Percentiles rank a stretch among this genome's conserved stretches.
Evolutionary conservation across 2,888 invertebrate species (phyloP).

Genomic region (Melipona beecheii): DNA sequence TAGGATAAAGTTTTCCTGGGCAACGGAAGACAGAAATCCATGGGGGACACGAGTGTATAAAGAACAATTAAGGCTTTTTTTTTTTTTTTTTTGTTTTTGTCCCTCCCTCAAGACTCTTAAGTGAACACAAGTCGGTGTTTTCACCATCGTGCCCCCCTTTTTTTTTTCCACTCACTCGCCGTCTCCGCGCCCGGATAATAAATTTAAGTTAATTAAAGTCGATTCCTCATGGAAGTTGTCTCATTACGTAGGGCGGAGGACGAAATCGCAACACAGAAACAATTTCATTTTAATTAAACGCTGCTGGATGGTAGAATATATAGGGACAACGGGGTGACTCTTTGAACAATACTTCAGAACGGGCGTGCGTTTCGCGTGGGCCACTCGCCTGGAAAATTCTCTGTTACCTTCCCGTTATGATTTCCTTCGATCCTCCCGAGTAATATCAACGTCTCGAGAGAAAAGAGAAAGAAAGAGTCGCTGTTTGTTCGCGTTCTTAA

Average conservation of each 20-base stretch:
- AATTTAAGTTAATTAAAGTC: conserved; percentile 69
- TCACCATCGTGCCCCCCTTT: not conserved
- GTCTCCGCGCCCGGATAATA: conserved; percentile 55
- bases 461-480: too few relatives aligned
- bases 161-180: not conserved
- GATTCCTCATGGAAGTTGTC: conserved; percentile 63
- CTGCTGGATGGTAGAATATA: conserved; percentile 46
- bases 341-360: conserved; percentile 42
- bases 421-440: not conserved
- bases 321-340: conserved; percentile 7
- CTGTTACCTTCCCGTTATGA: not conserved
- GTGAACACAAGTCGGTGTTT: conserved; percentile 46
- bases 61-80: conserved; percentile 66
- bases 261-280: conserved; percentile 54
- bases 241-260: conserved; percentile 62
- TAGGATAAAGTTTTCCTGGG: conserved; percentile 38
- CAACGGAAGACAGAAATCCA: conserved; percentile 26
- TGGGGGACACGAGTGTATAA: conserved; percentile 59
- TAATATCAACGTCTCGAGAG: too few relatives aligned
- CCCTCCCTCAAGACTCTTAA: conserved; percentile 1
- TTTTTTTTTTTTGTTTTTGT: not conserved
- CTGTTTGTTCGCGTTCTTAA: not conserved
- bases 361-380: not conserved
- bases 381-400: not conserved
- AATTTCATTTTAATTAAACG: conserved; percentile 68